phyloP scores from a whole-genome alignment of 2,797 vertebrate species.

The Emys orbicularis region DNA sequence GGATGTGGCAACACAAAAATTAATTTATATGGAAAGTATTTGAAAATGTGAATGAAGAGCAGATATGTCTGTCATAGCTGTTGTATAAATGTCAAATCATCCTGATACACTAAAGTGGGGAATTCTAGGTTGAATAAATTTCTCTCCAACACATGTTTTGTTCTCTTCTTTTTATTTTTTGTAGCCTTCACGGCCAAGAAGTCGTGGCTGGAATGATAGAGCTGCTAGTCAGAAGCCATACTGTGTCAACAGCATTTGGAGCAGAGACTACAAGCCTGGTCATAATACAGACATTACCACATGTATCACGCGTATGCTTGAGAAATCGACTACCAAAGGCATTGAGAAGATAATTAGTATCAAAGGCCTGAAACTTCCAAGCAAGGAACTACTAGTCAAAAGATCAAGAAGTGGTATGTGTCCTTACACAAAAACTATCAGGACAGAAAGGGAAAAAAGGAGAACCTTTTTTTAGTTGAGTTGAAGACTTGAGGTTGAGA shows the following conservation, averaged over 20 bases:
- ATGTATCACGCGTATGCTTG: conserved; percentile 44
- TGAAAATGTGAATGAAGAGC: neutral
- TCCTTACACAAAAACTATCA: neutral
- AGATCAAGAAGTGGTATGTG: conserved; percentile 88
- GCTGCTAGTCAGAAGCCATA: neutral
- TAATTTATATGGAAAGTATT: neutral
- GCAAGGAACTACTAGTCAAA: conserved; percentile 84
- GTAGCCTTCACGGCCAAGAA: conserved; percentile 82
- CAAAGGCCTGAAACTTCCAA: conserved; percentile 81
- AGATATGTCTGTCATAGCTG: neutral
- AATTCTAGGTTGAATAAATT: neutral
- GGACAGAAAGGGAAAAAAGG: neutral
- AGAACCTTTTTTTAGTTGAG: neutral
- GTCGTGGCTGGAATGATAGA: conserved; percentile 83
- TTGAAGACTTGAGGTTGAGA: neutral
- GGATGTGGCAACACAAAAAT: neutral
- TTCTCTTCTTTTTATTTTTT: neutral
- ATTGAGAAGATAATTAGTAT: conserved; percentile 82
- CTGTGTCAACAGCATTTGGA: conserved; percentile 89
- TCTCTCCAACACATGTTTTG: fast-evolving
- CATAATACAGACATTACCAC: neutral
- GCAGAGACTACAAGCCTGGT: conserved; percentile 74
- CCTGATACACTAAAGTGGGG: neutral
- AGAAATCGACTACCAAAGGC: conserved; percentile 83
- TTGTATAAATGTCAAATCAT: neutral